Conservation (phyloP, 2,113 vertebrate species). For the Carlito syrichta region DNA sequence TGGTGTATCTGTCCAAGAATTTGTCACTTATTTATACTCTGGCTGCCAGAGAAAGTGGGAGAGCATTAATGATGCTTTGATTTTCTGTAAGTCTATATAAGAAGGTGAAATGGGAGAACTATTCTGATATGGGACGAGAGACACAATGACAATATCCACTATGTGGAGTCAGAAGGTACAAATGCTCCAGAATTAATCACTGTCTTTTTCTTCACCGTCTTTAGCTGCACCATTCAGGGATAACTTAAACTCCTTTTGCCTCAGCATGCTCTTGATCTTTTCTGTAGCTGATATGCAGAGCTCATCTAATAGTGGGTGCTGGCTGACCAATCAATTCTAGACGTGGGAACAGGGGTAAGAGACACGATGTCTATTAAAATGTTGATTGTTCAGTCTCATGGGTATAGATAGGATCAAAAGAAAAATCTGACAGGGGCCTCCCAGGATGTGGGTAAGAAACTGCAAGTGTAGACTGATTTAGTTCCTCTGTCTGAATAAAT, state of each 20-base stretch:
- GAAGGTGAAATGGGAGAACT: not conserved
- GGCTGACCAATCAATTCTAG: not conserved
- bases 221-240: not conserved
- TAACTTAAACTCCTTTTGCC: not conserved
- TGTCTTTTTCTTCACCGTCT: not conserved
- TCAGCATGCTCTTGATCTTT: not conserved
- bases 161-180: not conserved
- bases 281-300: not conserved
- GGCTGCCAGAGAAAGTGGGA: not conserved
- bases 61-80: not conserved
- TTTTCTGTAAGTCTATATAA: not conserved
- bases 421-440: not conserved
- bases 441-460: not conserved
- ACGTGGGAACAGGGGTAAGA: not conserved
- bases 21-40: not conserved
- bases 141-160: not conserved
- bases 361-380: not conserved
- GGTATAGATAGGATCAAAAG: not conserved
- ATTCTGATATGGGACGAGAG: not conserved
- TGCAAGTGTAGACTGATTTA: not conserved
- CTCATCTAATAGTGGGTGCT: not conserved
- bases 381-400: not conserved
- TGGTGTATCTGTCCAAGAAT: not conserved
- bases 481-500: not conserved
- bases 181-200: not conserved